phyloP scores from a whole-genome alignment of 2,113 vertebrate genomes.

The Catharus fuscescens region DNA sequence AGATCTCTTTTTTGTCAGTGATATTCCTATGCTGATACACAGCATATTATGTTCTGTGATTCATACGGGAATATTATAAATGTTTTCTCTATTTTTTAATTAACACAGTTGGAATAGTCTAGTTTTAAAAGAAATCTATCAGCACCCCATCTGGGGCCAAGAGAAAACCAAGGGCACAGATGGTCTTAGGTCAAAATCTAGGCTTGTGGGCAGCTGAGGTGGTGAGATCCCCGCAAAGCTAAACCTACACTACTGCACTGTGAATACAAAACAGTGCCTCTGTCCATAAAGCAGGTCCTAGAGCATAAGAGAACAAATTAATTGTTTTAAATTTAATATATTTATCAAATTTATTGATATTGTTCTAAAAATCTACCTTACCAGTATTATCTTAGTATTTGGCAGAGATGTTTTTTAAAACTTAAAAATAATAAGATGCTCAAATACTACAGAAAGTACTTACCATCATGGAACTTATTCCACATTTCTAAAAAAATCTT shows the following conservation, averaged over 20 bases:
- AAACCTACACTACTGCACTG: neutral
- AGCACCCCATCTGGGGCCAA: neutral
- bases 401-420: neutral
- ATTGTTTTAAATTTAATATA: neutral
- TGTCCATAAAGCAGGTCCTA: neutral
- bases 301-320: neutral
- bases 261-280: neutral
- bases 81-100: neutral
- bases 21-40: neutral
- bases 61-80: neutral
- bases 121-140: neutral
- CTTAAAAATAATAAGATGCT: neutral
- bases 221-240: neutral
- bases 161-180: neutral
- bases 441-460: neutral
- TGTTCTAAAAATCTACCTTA: neutral
- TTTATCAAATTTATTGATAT: neutral
- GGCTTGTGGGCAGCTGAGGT: neutral
- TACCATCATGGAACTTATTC: neutral
- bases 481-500: neutral
- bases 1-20: neutral
- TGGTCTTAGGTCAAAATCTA: neutral
- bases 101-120: neutral
- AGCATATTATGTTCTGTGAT: neutral
- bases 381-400: neutral